Percentiles rank a stretch among this genome's conserved stretches.
phyloP scores from a whole-genome alignment of 2,888 invertebrate species.

The Scrobipalpa costella region DNA sequence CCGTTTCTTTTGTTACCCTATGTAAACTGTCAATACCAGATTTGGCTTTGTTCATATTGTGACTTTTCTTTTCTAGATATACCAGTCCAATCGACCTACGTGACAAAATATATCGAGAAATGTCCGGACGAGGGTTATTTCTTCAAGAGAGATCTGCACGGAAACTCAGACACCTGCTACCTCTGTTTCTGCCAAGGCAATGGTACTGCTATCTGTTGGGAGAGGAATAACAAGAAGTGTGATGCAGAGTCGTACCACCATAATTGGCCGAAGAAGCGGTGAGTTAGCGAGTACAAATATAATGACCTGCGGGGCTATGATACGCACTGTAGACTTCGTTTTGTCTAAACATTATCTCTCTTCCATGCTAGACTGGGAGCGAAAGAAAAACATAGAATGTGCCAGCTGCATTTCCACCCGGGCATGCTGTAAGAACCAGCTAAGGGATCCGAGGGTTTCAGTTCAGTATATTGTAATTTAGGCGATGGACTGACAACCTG shows the following conservation, averaged over 20 bases:
- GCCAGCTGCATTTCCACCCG: too few species aligned
- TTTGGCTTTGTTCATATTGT: neutral
- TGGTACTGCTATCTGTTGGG: constrained; percentile 56
- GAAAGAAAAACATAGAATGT: too few species aligned
- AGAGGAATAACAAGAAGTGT: constrained; percentile 50
- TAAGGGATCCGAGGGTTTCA: too few species aligned
- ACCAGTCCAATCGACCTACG: constrained; percentile 39
- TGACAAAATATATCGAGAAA: constrained; percentile 39
- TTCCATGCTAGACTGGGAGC: too few species aligned
- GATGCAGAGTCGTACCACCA: constrained; percentile 46
- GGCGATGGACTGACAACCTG: too few species aligned
- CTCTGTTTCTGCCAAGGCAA: constrained; percentile 63
- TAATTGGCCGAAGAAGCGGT: constrained; percentile 46
- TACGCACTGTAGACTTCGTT: too few species aligned
- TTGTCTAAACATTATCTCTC: too few species aligned
- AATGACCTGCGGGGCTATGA: too few species aligned
- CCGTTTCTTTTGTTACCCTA: too few species aligned
- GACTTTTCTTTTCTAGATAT: constrained; percentile 38
- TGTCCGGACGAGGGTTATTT: constrained; percentile 61
- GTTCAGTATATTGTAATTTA: too few species aligned
- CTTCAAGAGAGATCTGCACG: constrained; percentile 44
- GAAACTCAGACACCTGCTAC: constrained; percentile 43
- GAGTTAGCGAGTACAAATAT: neutral
- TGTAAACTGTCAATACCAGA: too few species aligned
- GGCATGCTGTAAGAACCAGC: too few species aligned